Percentiles rank a stretch among this genome's conserved stretches.
These are phyloP conservation scores for Melolontha melolontha DNA, from an alignment of 2,888 invertebrate genomes.

Conservation along the genomic window DNA sequence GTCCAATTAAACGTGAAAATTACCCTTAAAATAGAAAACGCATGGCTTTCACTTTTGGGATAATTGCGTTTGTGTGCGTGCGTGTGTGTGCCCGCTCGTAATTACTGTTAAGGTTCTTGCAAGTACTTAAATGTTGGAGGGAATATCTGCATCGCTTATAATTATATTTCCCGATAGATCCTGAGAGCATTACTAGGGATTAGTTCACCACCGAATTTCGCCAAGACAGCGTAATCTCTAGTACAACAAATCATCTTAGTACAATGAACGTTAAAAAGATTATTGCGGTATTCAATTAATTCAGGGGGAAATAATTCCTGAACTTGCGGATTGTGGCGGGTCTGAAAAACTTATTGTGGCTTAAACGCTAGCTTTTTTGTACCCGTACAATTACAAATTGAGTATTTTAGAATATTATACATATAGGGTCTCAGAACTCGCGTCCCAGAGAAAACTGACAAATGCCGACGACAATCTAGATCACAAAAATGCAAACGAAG, in stretches of 20 bases:
- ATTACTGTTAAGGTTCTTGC: conserved; percentile 1
- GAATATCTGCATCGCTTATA: conserved; percentile 16
- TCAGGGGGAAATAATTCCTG: conserved; percentile 18
- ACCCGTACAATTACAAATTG: too few species aligned
- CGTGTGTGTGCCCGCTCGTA: conserved; percentile 8
- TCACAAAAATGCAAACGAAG: too few species aligned
- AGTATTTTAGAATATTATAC: too few species aligned
- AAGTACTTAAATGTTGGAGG: too few species aligned
- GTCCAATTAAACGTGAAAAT: conserved; percentile 39
- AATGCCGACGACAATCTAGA: too few species aligned
- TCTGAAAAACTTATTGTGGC: too few species aligned
- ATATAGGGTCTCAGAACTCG: too few species aligned
- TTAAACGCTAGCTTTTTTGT: too few species aligned
- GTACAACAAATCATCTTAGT: conserved; percentile 35
- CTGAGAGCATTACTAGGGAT: conserved; percentile 30
- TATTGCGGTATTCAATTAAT: conserved; percentile 31
- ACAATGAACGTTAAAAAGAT: conserved; percentile 32
- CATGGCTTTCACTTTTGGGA: not conserved
- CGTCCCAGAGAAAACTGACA: too few species aligned
- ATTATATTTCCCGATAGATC: conserved; percentile 35
- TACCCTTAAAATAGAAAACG: conserved; percentile 47
- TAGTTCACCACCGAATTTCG: conserved; percentile 24
- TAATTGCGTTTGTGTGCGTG: conserved; percentile 2
- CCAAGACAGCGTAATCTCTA: conserved; percentile 26
- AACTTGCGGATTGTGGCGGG: too few species aligned